Base-by-base conservation (phyloP, 1,140 invertebrate species). In the Apocrypta bakeri region DNA sequence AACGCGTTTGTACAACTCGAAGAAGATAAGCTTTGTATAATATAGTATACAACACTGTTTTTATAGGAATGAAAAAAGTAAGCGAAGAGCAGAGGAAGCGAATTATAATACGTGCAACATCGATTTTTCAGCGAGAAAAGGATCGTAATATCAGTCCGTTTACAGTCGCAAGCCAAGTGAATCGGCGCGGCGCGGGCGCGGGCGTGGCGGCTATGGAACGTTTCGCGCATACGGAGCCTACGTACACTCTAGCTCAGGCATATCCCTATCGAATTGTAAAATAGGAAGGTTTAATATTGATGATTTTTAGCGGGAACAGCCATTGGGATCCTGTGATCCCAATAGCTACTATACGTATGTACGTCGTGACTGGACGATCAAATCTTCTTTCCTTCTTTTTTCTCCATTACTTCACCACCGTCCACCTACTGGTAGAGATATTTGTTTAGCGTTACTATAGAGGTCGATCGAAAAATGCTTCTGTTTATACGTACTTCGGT, bases 171-270 rank as follows among this genome's bases (percentile, higher is more conserved):
- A 64, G 74, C 74, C 14, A 29, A 76, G 74, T 37, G 74, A 76
- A 76, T 76, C 74, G 74, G 48, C 56, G 48, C 56, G 74, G 74
- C 74, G 42, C 75, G 75, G 75, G 75, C 75, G 75, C 63, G 75
- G 48, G 75, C 75, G 75, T 29, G n/a, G 17, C 61, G n/a, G 17
- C 69, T 72, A 12, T 72, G 31, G 29, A 66, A 66, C 63, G 63
- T 66, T 29, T 66, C 63, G 27, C 63, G 63, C 27, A 66, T 14
- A 66, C 24, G 63, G 63, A 66, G 9, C 0, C 24, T 12, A 7
- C 25, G 33, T 37, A 27, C 63, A 12, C 25, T 66, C n/a, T n/a
- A n/a, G 24, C 24, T 17, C 24, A 21, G 63, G 63, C 24, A 29
- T 66, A 66, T 66, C 27, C n/a, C 27, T 29, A 27, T 66, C 27